Evolutionary conservation across 2,888 invertebrate genomes (phyloP).

Genomic region (Chrysomela aeneicollis): DNA sequence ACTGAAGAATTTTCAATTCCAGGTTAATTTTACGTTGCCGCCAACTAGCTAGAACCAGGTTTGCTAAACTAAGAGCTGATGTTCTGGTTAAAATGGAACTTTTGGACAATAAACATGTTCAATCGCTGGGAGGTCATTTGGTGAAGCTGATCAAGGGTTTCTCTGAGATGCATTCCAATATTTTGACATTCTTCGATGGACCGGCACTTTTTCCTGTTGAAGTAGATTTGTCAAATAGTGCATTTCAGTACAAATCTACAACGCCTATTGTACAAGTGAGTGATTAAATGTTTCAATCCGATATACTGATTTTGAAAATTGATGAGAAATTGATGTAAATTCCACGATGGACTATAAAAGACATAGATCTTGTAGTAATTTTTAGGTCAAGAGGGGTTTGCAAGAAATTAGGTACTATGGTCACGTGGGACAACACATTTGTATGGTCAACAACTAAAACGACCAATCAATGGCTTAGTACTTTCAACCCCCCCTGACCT

Average conservation of each 20-base stretch:
- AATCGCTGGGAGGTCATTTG: constrained; percentile 89
- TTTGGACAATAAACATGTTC: constrained; percentile 97
- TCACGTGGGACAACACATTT: no score
- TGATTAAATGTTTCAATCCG: not conserved
- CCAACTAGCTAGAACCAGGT: constrained; percentile 89
- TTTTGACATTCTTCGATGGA: constrained; percentile 78
- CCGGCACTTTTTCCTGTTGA: constrained; percentile 92
- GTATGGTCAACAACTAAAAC: no score
- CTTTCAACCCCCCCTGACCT: no score
- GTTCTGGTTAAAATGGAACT: constrained; percentile 97
- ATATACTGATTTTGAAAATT: not conserved
- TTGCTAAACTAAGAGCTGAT: constrained; percentile 85
- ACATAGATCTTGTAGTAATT: no score
- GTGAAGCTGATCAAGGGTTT: constrained; percentile 86
- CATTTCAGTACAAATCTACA: constrained; percentile 87
- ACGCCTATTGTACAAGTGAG: constrained; percentile 59
- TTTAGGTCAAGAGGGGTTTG: no score
- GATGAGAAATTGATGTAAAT: no score
- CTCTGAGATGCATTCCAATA: constrained; percentile 64
- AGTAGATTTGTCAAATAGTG: constrained; percentile 90
- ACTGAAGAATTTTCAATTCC: constrained; percentile 45
- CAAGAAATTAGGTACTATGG: no score
- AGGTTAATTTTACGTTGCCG: constrained; percentile 93
- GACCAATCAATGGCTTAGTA: no score
- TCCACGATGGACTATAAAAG: no score